phyloP scores from a whole-genome alignment of 2,888 invertebrate species.

The Aethes cnicana region DNA sequence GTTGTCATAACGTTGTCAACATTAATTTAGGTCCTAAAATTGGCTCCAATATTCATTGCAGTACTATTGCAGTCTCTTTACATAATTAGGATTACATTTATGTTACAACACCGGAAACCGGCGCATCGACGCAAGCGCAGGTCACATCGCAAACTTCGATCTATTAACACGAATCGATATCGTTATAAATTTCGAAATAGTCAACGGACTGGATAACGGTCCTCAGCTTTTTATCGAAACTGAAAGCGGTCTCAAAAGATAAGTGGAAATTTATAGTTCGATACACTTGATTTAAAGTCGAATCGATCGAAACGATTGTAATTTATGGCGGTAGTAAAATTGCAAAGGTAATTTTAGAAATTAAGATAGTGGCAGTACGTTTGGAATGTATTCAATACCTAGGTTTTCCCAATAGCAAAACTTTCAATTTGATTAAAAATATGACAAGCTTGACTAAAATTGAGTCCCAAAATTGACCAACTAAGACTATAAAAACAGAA shows the following conservation, averaged over 20 bases:
- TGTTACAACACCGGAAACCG: constrained; percentile 34
- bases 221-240: constrained; percentile 6
- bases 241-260: constrained; percentile 25
- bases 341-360: too few species aligned
- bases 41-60: constrained; percentile 13
- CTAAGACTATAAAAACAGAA: too few species aligned
- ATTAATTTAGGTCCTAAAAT: neutral
- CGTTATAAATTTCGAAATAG: constrained; percentile 22
- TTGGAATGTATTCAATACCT: too few species aligned
- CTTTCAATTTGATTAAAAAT: too few species aligned
- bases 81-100: constrained; percentile 24
- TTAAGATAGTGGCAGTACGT: too few species aligned
- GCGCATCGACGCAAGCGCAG: constrained; percentile 34
- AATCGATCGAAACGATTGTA: too few species aligned
- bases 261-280: neutral
- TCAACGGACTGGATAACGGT: constrained; percentile 15
- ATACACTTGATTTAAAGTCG: neutral
- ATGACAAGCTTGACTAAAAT: too few species aligned
- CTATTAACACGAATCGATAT: constrained; percentile 33
- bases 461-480: too few species aligned
- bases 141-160: constrained; percentile 33
- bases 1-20: neutral
- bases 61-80: constrained; percentile 21
- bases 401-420: too few species aligned
- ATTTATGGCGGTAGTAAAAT: too few species aligned